Evolutionary conservation across 1,140 invertebrate genomes (phyloP), one percentile per base, ranked within the genome.

Genomic region (Apis florea): DNA sequence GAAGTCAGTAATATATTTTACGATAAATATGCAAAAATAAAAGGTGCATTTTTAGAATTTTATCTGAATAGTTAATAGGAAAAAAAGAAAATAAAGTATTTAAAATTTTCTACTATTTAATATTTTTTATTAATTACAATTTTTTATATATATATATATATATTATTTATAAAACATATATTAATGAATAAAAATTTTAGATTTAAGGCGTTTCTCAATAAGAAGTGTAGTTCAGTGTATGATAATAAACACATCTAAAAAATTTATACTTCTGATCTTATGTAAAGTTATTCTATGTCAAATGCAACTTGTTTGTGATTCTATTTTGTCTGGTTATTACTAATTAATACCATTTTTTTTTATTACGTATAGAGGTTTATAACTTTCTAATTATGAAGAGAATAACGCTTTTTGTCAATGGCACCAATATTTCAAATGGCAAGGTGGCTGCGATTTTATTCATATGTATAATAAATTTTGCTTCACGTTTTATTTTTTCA

Each of bases 321-420:
- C 24, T 74, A 24, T 74, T 54, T 74, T 58, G 2, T 21, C 21
- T 73, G 66, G 19, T 51, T 40, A 67, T 66, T 54, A 19, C 15
- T 47, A 24, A 40, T 21, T 51, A 64, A 40, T 53, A 58, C 19
- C 54, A n/a, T n/a, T 59, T 68, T 53, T 51, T 59, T 68, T 53
- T 51, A 47, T 71, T 53, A 64, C 17, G 31, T 40, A 54, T 40
- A 67, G 21, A 72, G 19, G 67, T 81, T 63, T 15, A 49, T 56
- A 19, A 8, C 15, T 82, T 69, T 15, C 13, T 56, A 85, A 68
- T 70, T 79, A 95, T 95, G 94, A 95, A 95, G 90, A 92, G 95
- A 85, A 94, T 95, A 63, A 93, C 95, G 80, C 89, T 95, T 31
- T 95, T 95, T 85, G 88, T 90, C 80, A 95, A 95, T 90, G 95